Evolutionary conservation across 2,113 vertebrate species (phyloP), one percentile per base, ranked within the genome.

Genomic region (Morone saxatilis): DNA sequence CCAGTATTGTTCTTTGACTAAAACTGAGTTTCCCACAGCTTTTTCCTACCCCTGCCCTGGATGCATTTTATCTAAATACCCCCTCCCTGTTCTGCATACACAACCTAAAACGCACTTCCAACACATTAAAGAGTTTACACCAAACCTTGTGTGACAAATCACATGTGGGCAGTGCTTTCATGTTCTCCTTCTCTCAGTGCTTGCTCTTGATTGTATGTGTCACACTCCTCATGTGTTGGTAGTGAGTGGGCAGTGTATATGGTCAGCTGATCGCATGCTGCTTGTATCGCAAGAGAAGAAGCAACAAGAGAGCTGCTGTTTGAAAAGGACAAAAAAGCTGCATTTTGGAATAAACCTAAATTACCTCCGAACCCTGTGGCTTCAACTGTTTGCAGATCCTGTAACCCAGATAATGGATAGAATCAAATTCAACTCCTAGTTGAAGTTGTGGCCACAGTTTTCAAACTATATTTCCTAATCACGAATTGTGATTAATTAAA

Each of bases 251-350:
- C 51, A 63, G 75, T 68, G 80, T 85, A 6, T 63, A 48, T 16
- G 66, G 31, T 66, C 51, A 71, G 71, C 68, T 80, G 50, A 75
- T 71, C 71, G 94, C 94, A 94, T 94, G 94, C 47, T 12, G 83
- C 91, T 89, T 92, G 85, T 80, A 78, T 84, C 81, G 81, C 83
- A 76, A 86, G 36, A 83, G 6, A n/a, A 71, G 63, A 80, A 51
- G 57, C 77, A 60, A 83, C 41, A 66, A 0, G 3, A 47, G 53
- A 60, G 54, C 78, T 87, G 77, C 77, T 89, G 78, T 80, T 82
- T 83, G 56, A 86, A 48, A 22, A 3, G 72, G 31, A 74, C 22
- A 57, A 60, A 82, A 31, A 67, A 40, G 63, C 57, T 87, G 85
- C 84, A 85, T 74, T 80, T 74, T 78, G 66, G 73, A 47, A 13